Percentiles rank a stretch among this genome's conserved stretches.
Conservation (phyloP, 2,888 invertebrate species). For the Sclerodermus sp. region DNA sequence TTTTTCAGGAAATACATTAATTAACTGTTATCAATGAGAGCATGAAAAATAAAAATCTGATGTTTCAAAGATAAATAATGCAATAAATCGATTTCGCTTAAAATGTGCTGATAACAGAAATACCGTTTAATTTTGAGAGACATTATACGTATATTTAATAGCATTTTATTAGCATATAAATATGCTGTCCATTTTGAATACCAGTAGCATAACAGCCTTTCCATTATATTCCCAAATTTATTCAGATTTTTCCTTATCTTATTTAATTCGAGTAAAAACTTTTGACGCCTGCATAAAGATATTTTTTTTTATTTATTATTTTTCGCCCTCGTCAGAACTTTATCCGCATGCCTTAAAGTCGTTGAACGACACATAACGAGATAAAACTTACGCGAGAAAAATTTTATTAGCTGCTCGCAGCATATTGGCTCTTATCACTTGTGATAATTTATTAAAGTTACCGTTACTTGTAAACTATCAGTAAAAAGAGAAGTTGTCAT, state of each 20-base stretch:
- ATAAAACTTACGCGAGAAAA: neutral
- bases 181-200: slow-evolving; percentile 13
- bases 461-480: neutral
- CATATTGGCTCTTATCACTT: neutral
- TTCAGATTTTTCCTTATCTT: slow-evolving; percentile 10
- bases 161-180: slow-evolving; percentile 40
- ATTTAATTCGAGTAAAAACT: slow-evolving; percentile 9
- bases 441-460: neutral
- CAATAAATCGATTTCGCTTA: slow-evolving; percentile 28
- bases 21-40: slow-evolving; percentile 22
- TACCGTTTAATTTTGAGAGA: slow-evolving; percentile 31
- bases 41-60: slow-evolving; percentile 17
- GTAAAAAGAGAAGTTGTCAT: neutral
- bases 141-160: slow-evolving; percentile 16
- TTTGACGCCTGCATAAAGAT: neutral
- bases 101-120: slow-evolving; percentile 34
- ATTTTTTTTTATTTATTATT: neutral
- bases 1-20: too few relatives aligned
- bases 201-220: slow-evolving; percentile 25
- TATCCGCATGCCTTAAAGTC: neutral
- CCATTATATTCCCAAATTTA: too few relatives aligned
- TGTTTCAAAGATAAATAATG: slow-evolving; percentile 31
- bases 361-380: neutral
- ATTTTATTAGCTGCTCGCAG: neutral
- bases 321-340: slow-evolving; percentile 4